Base-by-base conservation (phyloP, 2,113 vertebrate species). In the Xenopus laevis region DNA sequence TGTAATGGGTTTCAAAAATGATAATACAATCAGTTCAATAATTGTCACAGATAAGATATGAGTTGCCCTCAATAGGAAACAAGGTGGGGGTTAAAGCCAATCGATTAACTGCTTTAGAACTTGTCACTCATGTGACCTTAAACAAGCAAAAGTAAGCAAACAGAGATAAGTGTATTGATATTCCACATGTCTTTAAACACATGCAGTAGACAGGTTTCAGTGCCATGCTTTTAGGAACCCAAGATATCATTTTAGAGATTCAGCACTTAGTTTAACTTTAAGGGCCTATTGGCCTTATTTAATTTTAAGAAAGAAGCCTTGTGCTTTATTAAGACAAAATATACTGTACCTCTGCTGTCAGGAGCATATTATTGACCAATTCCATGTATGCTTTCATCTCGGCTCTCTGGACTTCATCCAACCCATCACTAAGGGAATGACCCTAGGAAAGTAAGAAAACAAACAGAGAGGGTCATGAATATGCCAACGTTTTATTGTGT, bases 381-480 rank as follows among this genome's bases (percentile, higher is more conserved):
- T 94, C 93, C 91, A 98, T 97, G 86, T 98, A 98, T 13, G 96
- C 97, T 87, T 99, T 98, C 95, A 98, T 97, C 86, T 99, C 95
- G 73, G 96, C 96, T 84, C 95, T 95, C 79, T 99, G 97, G 78
- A 98, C 91, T 75, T 97, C 94, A 83, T 97, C 95, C 83, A 98
- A 82, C 18, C 94, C 89, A 63, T 98, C 96, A 78, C 94, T 98
- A 84, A 99, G 89, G 81, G 94, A 93, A 89, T 98, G 94, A 79
- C 96, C 97, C 97, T 99, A 84, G 79, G 70, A 53, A 55, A 17
- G 53, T 13, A 13, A 47, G 80, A 66, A 78, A 80, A 77, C 74
- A 78, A 60, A 40, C 65, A 16, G 10, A 20, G 77, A 16, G 1
- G 71, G 9, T 59, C 7, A 74, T 74, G 76, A 9, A 0, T n/a